phyloP scores from a whole-genome alignment of 2,888 invertebrate species.

The Nowickia ferox region DNA sequence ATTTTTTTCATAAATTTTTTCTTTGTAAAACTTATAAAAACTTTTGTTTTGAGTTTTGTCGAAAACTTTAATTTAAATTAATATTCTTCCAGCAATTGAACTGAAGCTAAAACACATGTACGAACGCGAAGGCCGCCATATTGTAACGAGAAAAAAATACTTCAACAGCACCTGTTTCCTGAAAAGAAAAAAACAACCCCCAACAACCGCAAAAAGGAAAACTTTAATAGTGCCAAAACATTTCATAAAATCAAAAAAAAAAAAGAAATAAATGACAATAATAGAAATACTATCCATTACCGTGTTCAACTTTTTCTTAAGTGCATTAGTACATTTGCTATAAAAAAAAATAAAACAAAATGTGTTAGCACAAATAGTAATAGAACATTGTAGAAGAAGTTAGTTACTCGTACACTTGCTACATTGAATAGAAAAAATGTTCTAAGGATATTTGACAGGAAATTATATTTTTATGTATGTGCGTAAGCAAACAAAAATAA shows the following conservation, averaged over 20 bases:
- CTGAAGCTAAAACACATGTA: conserved; percentile 54
- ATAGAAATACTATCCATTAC: conserved; percentile 10
- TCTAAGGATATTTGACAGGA: conserved; percentile 27
- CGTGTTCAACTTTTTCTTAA: conserved; percentile 21
- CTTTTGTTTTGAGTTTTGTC: background rate
- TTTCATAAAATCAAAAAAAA: conserved; percentile 13
- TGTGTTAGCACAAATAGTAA: background rate
- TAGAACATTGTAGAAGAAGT: conserved; percentile 3
- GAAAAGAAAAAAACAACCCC: background rate
- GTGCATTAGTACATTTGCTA: conserved; percentile 50
- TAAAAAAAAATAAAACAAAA: background rate
- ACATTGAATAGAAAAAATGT: background rate
- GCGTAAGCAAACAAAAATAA: background rate
- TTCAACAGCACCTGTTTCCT: conserved; percentile 63
- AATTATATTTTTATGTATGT: conserved; percentile 38
- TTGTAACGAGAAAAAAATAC: conserved; percentile 41
- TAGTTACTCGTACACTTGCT: background rate
- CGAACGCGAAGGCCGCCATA: background rate
- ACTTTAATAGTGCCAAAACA: conserved; percentile 14
- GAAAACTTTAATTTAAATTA: conserved; percentile 44
- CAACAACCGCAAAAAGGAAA: background rate
- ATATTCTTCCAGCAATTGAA: conserved; percentile 44
- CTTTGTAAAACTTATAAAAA: background rate
- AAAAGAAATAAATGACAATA: conserved; percentile 1
- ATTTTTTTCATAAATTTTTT: background rate